These are phyloP conservation scores for Parauchenoglanis ngamensis DNA, from an alignment of 2,797 vertebrate genomes.

Conservation along the genomic window DNA sequence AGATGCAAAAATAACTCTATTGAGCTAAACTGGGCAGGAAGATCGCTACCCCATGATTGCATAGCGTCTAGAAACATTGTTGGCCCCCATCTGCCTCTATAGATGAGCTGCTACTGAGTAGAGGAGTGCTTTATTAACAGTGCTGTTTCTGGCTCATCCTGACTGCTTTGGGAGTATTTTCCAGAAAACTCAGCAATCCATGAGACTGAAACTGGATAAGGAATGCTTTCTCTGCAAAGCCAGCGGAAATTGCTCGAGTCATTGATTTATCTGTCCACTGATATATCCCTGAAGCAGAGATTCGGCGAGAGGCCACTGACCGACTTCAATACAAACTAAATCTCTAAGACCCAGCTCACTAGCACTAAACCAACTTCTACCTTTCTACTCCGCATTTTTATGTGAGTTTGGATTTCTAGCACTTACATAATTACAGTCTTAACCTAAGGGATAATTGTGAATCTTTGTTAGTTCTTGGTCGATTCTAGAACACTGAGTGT, in stretches of 20 bases:
- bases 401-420: neutral
- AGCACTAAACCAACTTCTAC: neutral
- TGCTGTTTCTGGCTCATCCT: neutral
- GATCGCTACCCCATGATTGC: neutral
- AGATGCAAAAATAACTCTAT: neutral
- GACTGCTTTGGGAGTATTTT: neutral
- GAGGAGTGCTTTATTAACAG: neutral
- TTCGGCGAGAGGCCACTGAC: neutral
- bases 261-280: conserved; percentile 35
- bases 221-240: neutral
- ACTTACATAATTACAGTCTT: neutral
- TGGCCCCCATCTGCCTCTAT: neutral
- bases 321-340: conserved; percentile 4
- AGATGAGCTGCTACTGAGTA: neutral
- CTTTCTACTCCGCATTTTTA: neutral
- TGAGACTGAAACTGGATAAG: neutral
- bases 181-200: neutral
- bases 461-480: neutral
- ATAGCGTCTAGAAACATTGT: neutral
- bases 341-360: neutral
- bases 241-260: neutral
- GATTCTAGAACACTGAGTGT: neutral
- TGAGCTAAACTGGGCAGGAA: neutral
- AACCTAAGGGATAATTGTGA: neutral
- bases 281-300: neutral